Conservation (phyloP, 2,888 invertebrate species). For the Gibbula magus region DNA sequence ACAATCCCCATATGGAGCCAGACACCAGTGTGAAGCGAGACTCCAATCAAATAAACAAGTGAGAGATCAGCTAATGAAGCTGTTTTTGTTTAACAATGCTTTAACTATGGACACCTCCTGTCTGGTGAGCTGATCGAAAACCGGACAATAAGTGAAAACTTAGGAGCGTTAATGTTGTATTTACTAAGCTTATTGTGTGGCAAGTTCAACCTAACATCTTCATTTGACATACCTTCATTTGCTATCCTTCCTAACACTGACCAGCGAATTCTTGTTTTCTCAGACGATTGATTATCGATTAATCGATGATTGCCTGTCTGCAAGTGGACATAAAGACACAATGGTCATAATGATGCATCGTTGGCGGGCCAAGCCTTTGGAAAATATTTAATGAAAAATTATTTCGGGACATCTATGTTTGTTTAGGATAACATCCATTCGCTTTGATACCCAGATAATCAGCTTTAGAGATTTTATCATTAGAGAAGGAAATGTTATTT, state of each 20-base stretch:
- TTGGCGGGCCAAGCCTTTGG: background rate
- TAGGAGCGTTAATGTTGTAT: background rate
- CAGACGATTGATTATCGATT: background rate
- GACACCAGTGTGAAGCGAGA: too few relatives aligned
- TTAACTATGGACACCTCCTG: background rate
- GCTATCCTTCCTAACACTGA: background rate
- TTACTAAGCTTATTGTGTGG: background rate
- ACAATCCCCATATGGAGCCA: too few relatives aligned
- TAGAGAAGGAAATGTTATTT: background rate
- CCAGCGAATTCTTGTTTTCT: constrained; percentile 11
- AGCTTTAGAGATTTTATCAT: constrained; percentile 15
- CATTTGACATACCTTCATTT: background rate
- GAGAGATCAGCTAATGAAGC: too few relatives aligned
- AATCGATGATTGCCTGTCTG: background rate
- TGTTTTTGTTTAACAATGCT: background rate
- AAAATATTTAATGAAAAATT: constrained; percentile 14
- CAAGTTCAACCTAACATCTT: background rate
- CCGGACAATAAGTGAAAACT: background rate
- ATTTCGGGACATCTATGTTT: constrained; percentile 6
- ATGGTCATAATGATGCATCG: background rate
- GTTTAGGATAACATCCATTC: background rate
- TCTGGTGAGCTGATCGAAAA: background rate
- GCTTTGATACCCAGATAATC: background rate
- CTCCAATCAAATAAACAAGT: too few relatives aligned
- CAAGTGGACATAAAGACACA: background rate